Base-by-base conservation (phyloP, 2,888 invertebrate genomes). In the Pammene aurita region DNA sequence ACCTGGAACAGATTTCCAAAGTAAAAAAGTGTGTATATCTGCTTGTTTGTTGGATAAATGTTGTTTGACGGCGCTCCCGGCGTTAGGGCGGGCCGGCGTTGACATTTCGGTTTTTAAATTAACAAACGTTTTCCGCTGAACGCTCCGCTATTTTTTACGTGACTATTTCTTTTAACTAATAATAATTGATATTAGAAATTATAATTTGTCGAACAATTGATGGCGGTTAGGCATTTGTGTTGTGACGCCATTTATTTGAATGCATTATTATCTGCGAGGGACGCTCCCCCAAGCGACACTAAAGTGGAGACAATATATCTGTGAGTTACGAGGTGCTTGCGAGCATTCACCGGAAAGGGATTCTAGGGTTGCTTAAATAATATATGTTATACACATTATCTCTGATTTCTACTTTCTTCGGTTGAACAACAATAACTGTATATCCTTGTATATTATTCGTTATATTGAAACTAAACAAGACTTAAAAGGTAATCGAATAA, bases 31-130 rank as follows among this genome's bases (percentile, higher is more conserved):
- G 81, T 88, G 87, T 88, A 2, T 90, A 87, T 89, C 78, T 83
- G 81, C 81, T 80, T 79, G 85, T 83, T 88, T 86, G 86, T 85
- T 85, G 84, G 85, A 81, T 88, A 87, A 89, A 87, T 84, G 87
- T 86, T 88, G 89, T 90, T 90, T 87, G 89, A 89, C 88, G 84
- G 84, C 77, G 77, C 77, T 75, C 75, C 79, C 79, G 74, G 74
- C 76, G 74, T 72, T 73, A 73, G 62, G 46, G 46, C 58, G 38
- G 46, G 68, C 66, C 66, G 63, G 44, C 68, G 68, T 85, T 85
- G 85, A 84, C 84, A 83, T 83, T 84, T 80, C 72, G 78, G 80
- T 83, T 75, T 85, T 86, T 84, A 83, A 81, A 84, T 86, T 85
- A 84, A 76, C 76, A 76, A 78, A 71, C 78, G 78, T 77, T 79